Evolutionary conservation across 2,113 vertebrate genomes (phyloP).

Genomic region (Eubucco bourcierii): DNA sequence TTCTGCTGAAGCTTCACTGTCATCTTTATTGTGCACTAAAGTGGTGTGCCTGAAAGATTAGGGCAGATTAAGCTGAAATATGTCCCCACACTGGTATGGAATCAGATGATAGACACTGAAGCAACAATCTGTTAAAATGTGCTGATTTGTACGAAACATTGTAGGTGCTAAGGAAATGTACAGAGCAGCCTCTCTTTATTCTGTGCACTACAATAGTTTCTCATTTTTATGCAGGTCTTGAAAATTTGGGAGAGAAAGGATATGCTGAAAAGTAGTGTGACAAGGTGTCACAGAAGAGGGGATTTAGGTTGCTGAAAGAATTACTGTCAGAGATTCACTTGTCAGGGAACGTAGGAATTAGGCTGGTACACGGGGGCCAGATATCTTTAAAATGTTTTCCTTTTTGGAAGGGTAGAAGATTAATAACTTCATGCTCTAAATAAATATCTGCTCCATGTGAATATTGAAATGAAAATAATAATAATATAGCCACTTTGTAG

Average conservation of each 20-base stretch:
- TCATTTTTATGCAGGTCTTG: conserved; percentile 59
- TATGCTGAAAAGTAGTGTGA: conserved; percentile 24
- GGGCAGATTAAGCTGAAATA: background rate
- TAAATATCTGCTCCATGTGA: too few species aligned
- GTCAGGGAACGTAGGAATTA: background rate
- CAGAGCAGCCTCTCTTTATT: conserved; percentile 52
- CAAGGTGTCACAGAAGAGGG: background rate
- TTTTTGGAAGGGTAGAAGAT: too few species aligned
- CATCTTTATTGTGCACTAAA: background rate
- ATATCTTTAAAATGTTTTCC: background rate
- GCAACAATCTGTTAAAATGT: conserved; percentile 15
- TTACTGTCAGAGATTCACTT: background rate
- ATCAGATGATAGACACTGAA: background rate
- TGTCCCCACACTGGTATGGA: background rate
- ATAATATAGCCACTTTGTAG: background rate
- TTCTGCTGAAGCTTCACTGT: background rate
- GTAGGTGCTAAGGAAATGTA: conserved; percentile 25
- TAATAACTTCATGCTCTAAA: too few species aligned
- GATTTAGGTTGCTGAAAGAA: background rate
- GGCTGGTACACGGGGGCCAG: background rate
- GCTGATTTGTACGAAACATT: conserved; percentile 31
- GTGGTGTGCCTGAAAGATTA: background rate
- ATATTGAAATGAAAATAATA: background rate
- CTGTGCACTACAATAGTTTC: conserved; percentile 20
- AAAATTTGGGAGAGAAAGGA: conserved; percentile 27